These are phyloP conservation scores for Tragelaphus scriptus DNA, from an alignment of 2,113 vertebrate genomes.

Conservation along the genomic window DNA sequence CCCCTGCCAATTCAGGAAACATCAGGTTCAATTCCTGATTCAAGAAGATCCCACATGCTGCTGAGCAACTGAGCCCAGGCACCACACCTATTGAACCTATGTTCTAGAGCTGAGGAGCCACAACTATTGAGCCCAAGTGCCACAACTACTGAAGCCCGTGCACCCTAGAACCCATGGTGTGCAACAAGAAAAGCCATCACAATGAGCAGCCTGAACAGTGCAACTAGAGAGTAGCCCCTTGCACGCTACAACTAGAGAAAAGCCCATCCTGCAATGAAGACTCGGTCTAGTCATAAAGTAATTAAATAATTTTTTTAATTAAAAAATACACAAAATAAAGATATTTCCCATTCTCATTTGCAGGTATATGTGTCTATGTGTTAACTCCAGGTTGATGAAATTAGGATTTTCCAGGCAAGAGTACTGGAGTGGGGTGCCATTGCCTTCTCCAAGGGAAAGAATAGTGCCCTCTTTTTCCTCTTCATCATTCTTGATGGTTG, in stretches of 20 bases:
- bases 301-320: not conserved
- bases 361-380: not conserved
- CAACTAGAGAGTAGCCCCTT: not conserved
- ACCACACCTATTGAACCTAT: not conserved
- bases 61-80: not conserved
- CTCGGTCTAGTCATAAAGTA: rapidly evolving
- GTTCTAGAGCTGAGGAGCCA: not conserved
- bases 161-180: not conserved
- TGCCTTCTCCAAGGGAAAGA: not conserved
- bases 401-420: too few relatives aligned
- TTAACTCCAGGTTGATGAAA: not conserved
- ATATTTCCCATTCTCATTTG: not conserved
- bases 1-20: not conserved
- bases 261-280: not conserved
- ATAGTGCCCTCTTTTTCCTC: not conserved
- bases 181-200: not conserved
- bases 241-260: not conserved
- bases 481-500: not conserved
- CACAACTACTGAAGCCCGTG: not conserved
- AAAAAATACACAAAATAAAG: not conserved
- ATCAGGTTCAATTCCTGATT: not conserved
- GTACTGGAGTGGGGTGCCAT: too few relatives aligned
- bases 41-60: not conserved
- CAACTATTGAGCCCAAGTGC: not conserved
- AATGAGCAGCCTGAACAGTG: not conserved